Evolutionary conservation across 2,888 invertebrate species (phyloP), one percentile per base, ranked within the genome.

Genomic region (Amiota mariae): DNA sequence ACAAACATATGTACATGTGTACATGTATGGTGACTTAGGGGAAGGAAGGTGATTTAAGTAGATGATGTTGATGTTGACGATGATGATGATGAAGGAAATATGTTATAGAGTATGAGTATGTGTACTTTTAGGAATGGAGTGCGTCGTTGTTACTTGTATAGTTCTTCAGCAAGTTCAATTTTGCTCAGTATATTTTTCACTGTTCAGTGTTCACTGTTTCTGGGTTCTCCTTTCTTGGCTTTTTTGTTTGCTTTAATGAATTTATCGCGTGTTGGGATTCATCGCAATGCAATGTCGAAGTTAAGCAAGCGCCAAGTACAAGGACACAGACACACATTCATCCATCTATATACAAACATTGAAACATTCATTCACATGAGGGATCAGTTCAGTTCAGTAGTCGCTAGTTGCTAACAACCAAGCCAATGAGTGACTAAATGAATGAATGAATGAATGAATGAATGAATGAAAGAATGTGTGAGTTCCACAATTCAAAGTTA

Each of bases 241-340:
- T 13, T 18, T 24, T 20, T 47, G 64, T 20, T 11, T 66, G 82
- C 82, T 84, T 84, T 84, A 85, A 84, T 84, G 84, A 84, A 84
- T 85, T 84, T 84, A 84, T 84, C 85, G 85, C 84, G 85, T 84
- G 84, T 79, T 81, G 81, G 82, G 81, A 79, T 76, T 79, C 79
- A 84, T 48, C 48, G 49, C 66, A 66, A 48, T 66, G 66, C 66
- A 66, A 66, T 66, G 66, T 66, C 66, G 66, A 66, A 48, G 47
- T 66, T 66, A 66, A 66, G 66, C 66, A 66, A 49, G 66, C 48
- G 66, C 48, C 66, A 66, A 66, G 66, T 66, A 49, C 66, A 66
- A 66, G 66, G 66, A 8, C 12, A 15, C 54, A 15, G n/a, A n/a
- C n/a, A 54, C 54, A 36, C 54, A n/a, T 51, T 3, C 54, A 36